Evolutionary conservation across 2,113 vertebrate species (phyloP).

Genomic region (Dicaeum eximium): DNA sequence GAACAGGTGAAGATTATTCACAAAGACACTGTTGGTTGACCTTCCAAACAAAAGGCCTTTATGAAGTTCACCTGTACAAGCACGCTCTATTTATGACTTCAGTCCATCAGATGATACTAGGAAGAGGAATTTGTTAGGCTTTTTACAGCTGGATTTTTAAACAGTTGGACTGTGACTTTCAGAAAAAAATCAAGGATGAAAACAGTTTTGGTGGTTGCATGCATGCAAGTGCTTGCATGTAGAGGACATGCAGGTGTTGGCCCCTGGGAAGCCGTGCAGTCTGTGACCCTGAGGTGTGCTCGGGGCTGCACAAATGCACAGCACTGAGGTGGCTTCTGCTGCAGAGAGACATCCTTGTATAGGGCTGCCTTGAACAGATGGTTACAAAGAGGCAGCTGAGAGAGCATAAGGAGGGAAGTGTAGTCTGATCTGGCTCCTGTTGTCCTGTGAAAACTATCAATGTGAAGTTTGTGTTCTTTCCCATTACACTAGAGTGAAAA

Average conservation of each 20-base stretch:
- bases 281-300: neutral
- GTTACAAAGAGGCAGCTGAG: conserved; percentile 27
- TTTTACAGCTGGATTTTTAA: neutral
- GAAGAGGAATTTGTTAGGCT: neutral
- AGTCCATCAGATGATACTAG: neutral
- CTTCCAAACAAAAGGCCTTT: neutral
- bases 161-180: neutral
- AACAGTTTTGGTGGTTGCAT: neutral
- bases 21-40: neutral
- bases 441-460: conserved; percentile 19
- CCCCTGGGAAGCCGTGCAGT: accelerated
- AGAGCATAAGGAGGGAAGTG: conserved; percentile 17
- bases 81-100: neutral
- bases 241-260: neutral
- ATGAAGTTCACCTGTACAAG: neutral
- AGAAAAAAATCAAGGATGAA: neutral
- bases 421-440: neutral
- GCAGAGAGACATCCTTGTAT: neutral
- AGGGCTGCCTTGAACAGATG: neutral
- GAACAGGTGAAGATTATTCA: neutral
- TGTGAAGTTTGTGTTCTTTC: conserved; percentile 28
- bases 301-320: neutral
- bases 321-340: neutral
- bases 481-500: neutral
- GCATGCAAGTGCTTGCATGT: neutral